These are phyloP conservation scores for Macrobrachium rosenbergii DNA, from an alignment of 1,140 invertebrate species.

Conservation along the genomic window DNA sequence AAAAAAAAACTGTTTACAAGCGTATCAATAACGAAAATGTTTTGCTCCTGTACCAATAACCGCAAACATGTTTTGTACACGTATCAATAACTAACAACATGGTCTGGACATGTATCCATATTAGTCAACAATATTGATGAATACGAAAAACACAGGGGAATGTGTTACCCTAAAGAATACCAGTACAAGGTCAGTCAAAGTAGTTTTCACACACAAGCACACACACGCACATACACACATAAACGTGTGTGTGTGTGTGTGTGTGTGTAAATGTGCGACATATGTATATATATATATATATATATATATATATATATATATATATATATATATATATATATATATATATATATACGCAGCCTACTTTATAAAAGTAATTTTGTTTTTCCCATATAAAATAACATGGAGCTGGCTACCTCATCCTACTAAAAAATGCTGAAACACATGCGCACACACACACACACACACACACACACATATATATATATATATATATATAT, in stretches of 20 bases:
- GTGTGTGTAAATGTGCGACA: neutral
- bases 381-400: too few relatives aligned
- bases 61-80: neutral
- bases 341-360: neutral
- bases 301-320: neutral
- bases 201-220: too few relatives aligned
- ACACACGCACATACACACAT: too few relatives aligned
- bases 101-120: neutral
- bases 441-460: neutral
- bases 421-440: neutral
- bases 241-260: neutral
- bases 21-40: neutral
- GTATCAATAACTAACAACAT: neutral
- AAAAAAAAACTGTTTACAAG: too few relatives aligned
- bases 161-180: too few relatives aligned
- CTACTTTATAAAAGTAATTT: neutral
- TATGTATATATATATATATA: too few relatives aligned
- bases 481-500: too few relatives aligned
- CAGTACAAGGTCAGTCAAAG: too few relatives aligned
- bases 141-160: too few relatives aligned
- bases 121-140: too few relatives aligned
- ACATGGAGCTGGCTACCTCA: too few relatives aligned
- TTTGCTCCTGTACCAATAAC: neutral
- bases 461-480: neutral
- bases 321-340: slow-evolving; percentile 22